Evolutionary conservation across 2,888 invertebrate species (phyloP), one percentile per base, ranked within the genome.

Genomic region (Drosophila recens): DNA sequence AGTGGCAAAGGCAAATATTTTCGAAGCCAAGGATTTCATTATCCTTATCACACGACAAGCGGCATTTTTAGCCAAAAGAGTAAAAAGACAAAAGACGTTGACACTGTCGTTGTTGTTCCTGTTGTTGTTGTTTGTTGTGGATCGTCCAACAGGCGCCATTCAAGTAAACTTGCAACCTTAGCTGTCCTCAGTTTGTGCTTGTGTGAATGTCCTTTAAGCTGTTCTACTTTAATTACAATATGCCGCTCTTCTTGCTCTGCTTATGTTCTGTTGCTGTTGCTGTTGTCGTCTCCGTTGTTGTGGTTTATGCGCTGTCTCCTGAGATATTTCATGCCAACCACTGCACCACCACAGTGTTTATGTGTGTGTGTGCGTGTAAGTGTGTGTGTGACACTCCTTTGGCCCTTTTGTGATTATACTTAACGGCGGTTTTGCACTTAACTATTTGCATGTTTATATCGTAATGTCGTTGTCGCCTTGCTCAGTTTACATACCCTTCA

Each of bases 1-100:
- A 79, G 74, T 75, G 56, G 51, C 71, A 77, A 48, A 79, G 71
- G 89, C 80, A 88, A 90, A 90, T 90, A 91, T 84, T 84, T 90
- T 87, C 84, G 84, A 76, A 80, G 86, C 79, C 84, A 91, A 91
- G 91, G 90, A 91, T 90, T 91, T 90, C 90, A 91, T 91, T 91
- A 91, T 90, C 90, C 86, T 90, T 91, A 91, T 90, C 91, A 89
- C 80, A 76, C 75, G 74, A 75, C 75, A 78, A 63, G 79, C 79
- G 85, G 85, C 72, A 85, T 89, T 89, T 75, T 77, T 51, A 38
- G 49, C 58, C 56, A 53, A 43, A 42, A 61, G 67, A 71, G 65
- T 75, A 77, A 75, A 75, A 79, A 69, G 62, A 74, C 75, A 62
- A 71, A 89, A 90, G 87, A 89, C 69, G 82, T 88, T 80, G 67